Evolutionary conservation across 1,140 invertebrate species (phyloP), one percentile per base, ranked within the genome.

Genomic region (Druon quercuslanigerum): DNA sequence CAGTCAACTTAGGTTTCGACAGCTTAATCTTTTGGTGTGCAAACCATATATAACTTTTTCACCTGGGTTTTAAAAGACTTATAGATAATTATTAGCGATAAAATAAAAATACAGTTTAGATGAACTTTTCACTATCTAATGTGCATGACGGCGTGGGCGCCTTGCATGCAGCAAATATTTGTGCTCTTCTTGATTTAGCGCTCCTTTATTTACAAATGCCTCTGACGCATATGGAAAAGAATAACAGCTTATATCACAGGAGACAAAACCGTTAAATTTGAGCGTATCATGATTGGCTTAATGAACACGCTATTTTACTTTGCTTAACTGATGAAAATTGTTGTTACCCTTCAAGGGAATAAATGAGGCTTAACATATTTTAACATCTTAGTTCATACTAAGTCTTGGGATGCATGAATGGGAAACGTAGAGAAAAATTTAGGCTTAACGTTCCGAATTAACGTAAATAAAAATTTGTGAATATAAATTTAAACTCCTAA

Each of bases 321-420:
- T n/a, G 50, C 72, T 0, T 56, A 73, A 56, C 14, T 54, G n/a
- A 73, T 73, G 51, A 73, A 73, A 25, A 73, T 52, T 9, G 16
- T 73, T 3, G n/a, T 20, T 14, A 17, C 19, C 1, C 14, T 56
- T 7, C 20, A 50, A 2, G 17, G 56, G n/a, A n/a, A 40, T 25
- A 51, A 70, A 20, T 33, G 46, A 20, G 74, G 25, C 0, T 7
- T 66, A 13, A 66, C 25, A 0, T 75, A 12, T 40, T 71, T 87
- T 73, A 83, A 86, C 75, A 80, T 84, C 73, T 50, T 86, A 19
- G 82, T 86, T 54, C 77, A 82, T 17, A 74, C 80, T 17, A 78
- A 74, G 1, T 72, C 78, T 7, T 66, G 79, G 25, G 74, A 79
- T 12, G 77, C 81, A 75, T 79, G 80, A 14, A 13, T 84, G 17